These are phyloP conservation scores for Chloropsis cyanopogon DNA, from an alignment of 2,113 vertebrate genomes.

Conservation along the genomic window DNA sequence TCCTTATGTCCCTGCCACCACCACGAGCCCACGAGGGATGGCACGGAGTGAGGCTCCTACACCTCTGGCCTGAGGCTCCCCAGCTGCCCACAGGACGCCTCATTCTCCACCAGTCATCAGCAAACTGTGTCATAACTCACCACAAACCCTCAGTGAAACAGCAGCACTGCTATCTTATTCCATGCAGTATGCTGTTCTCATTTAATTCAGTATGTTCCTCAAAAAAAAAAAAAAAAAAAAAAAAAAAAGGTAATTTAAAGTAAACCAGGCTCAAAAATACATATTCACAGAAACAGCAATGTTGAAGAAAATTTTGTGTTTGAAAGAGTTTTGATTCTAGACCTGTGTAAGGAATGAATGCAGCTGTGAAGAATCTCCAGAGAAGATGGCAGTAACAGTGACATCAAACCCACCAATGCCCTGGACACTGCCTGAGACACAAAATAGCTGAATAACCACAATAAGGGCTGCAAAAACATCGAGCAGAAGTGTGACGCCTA, in stretches of 20 bases:
- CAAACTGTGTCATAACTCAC: background rate
- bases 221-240: background rate
- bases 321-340: background rate
- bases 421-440: background rate
- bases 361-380: background rate
- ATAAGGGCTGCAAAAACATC: rapidly evolving
- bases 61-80: background rate
- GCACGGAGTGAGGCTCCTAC: background rate
- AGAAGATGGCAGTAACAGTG: background rate
- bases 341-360: background rate
- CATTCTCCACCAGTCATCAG: rapidly evolving
- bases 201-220: background rate
- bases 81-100: background rate
- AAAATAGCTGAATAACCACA: background rate
- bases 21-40: rapidly evolving
- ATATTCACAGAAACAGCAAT: background rate
- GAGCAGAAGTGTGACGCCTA: background rate
- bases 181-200: background rate
- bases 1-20: rapidly evolving
- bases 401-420: background rate
- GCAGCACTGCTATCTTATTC: rapidly evolving
- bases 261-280: background rate
- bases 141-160: background rate
- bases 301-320: background rate
- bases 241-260: background rate